Percentiles rank a stretch among this genome's conserved stretches.
Conservation (phyloP, 2,888 invertebrate genomes). For the Pheosia gnoma region DNA sequence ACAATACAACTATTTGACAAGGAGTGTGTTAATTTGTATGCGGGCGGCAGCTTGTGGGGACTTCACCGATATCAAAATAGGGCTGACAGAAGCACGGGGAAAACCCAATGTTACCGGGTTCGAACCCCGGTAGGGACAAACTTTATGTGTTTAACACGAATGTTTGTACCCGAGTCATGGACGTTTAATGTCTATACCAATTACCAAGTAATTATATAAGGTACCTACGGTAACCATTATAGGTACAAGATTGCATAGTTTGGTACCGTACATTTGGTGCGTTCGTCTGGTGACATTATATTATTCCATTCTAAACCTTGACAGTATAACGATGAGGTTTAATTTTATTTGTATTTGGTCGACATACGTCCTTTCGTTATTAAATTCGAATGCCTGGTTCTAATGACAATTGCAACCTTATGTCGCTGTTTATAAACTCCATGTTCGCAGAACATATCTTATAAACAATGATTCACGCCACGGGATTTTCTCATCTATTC, state of each 20-base stretch:
- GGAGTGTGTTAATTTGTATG: background rate
- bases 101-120: background rate
- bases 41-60: background rate
- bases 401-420: constrained; percentile 12
- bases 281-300: too few relatives aligned
- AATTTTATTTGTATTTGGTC: background rate
- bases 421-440: rapidly evolving
- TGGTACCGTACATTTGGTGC: too few relatives aligned
- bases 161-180: too few relatives aligned
- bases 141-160: too few relatives aligned
- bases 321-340: background rate
- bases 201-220: too few relatives aligned
- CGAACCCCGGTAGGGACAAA: too few relatives aligned
- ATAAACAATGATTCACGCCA: constrained; percentile 23
- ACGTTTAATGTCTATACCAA: too few relatives aligned
- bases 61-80: background rate
- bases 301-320: background rate
- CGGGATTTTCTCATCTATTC: constrained; percentile 35
- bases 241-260: too few relatives aligned
- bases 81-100: background rate
- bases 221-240: too few relatives aligned
- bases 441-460: background rate
- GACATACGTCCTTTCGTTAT: background rate
- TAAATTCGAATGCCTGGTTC: background rate
- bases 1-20: too few relatives aligned